Conservation (phyloP, 2,797 vertebrate genomes). For the Paedocypris micromegethes region DNA sequence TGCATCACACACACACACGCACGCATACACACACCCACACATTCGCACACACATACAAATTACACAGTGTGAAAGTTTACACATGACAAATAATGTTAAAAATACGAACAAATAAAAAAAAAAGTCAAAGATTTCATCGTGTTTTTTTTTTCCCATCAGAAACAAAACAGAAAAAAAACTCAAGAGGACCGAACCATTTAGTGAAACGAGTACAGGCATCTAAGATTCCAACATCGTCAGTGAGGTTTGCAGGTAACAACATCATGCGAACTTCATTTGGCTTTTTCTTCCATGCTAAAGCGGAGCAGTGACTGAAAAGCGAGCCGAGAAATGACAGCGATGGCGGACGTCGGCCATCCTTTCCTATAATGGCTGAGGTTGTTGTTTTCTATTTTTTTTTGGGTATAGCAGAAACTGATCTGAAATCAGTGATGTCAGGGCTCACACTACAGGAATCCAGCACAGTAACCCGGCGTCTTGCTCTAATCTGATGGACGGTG, state of each 20-base stretch:
- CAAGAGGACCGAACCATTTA: conserved; percentile 25
- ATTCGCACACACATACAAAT: conserved; percentile 21
- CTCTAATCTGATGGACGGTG: conserved; percentile 55
- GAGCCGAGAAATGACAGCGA: conserved; percentile 15
- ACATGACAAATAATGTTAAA: conserved; percentile 46
- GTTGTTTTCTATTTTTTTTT: background rate
- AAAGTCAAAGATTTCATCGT: conserved; percentile 47
- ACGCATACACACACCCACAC: conserved; percentile 16
- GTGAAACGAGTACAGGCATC: conserved; percentile 12
- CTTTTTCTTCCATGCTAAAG: conserved; percentile 39
- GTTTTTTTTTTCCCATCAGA: conserved; percentile 31
- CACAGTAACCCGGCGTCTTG: conserved; percentile 46
- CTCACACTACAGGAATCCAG: conserved; percentile 3
- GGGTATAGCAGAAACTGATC: conserved; percentile 2
- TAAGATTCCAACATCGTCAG: background rate
- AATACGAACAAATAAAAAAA: conserved; percentile 37
- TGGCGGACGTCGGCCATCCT: conserved; percentile 9
- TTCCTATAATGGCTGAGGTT: background rate
- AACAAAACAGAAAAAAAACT: conserved; percentile 42
- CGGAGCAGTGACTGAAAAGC: conserved; percentile 27
- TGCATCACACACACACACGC: conserved; percentile 36
- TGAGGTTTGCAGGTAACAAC: conserved; percentile 49
- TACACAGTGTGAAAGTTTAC: conserved; percentile 58
- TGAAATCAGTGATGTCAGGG: background rate
- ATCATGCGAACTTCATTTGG: conserved; percentile 15